Evolutionary conservation across 2,888 invertebrate species (phyloP), one percentile per base, ranked within the genome.

Genomic region (Caenorhabditis sp.): DNA sequence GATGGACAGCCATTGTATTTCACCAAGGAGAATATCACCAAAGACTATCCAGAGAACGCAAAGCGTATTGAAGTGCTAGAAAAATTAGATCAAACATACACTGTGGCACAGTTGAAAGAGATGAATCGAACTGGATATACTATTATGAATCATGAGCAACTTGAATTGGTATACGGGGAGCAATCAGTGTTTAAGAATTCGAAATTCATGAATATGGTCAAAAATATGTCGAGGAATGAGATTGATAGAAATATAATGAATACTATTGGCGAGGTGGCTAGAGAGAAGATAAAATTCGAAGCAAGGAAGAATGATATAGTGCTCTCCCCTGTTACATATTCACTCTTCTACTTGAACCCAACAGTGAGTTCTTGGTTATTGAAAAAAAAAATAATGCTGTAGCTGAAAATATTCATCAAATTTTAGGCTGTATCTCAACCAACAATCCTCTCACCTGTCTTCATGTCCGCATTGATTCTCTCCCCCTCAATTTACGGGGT

Each of bases 61-160:
- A 81, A 80, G 23, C 83, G 80, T 20, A 78, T 84, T 21, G 81
- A 83, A 23, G 58, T 75, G 12, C 80, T 81, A 49, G 84, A 85
- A 27, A 36, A 58, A 14, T 68, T 85, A 2, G 75, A 82, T 21
- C 62, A 63, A 36, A 81, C 70, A 12, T 84, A 78, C 65, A 76
- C 78, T 4, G 54, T 52, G 7, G 63, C 76, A 5, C 84, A 84
- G 76, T 26, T 61, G 4, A 3, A 14, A 26, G 14, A 23, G 10
- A 50, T 83, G 76, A 85, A 83, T 67, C 27, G 57, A 10, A 81
- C 80, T 8, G 85, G 85, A 25, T 85, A 80, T 64, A 72, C 83
- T 8, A 70, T 83, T 20, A 62, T 85, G 67, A 82, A 36, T 14
- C 56, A 59, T 1, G 66, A 78, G 7, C 85, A 85, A 65, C 61